A percentile compares a stretch with the other conserved stretches of the same genome.
Conservation (phyloP, 2,888 invertebrate species). For the Aleiodes testaceus region DNA sequence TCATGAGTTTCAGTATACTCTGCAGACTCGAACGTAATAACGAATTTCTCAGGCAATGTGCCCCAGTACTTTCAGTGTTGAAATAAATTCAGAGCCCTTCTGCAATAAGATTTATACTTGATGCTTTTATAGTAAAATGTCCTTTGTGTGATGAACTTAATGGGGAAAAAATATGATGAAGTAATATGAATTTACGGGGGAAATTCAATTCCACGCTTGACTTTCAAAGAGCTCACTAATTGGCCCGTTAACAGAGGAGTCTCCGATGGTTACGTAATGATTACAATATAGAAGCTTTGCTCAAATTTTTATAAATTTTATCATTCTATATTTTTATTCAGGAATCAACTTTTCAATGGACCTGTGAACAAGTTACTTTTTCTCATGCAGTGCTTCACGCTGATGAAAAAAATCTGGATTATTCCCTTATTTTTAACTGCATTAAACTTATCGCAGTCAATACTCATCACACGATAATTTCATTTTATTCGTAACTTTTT, state of each 20-base stretch:
- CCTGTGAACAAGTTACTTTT: too few species aligned
- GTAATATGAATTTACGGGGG: constrained; percentile 29
- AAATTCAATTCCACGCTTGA: constrained; percentile 34
- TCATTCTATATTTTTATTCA: too few species aligned
- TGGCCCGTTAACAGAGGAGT: constrained; percentile 7
- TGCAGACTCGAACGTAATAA: neutral
- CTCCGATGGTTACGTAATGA: neutral
- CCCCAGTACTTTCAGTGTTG: constrained; percentile 17
- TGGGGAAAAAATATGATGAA: constrained; percentile 12
- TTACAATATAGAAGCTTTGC: too few species aligned
- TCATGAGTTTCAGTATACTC: neutral
- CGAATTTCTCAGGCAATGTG: constrained; percentile 8
- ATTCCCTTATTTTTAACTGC: neutral
- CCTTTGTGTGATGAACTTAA: constrained; percentile 4
- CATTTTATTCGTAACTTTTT: too few species aligned
- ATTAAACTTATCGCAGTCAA: too few species aligned
- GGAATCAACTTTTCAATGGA: too few species aligned
- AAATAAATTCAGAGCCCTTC: constrained; percentile 14
- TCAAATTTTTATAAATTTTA: too few species aligned
- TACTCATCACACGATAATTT: neutral
- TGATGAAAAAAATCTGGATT: too few species aligned
- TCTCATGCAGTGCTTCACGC: too few species aligned
- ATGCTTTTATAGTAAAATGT: neutral
- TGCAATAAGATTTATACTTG: neutral
- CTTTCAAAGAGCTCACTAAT: constrained; percentile 30